phyloP scores from a whole-genome alignment of 2,888 invertebrate genomes.

The Megamerina dolium region DNA sequence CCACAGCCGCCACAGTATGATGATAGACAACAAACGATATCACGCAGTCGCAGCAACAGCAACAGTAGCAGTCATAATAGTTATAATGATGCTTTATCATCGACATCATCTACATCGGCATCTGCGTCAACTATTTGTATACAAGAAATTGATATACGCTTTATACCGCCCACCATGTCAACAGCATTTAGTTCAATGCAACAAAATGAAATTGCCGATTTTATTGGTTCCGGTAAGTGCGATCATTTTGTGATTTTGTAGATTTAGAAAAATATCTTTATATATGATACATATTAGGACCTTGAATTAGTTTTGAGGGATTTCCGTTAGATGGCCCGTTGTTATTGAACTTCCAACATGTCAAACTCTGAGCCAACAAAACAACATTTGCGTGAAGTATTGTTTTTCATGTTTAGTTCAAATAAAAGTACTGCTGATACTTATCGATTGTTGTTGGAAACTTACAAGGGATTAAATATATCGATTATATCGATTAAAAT shows the following conservation, averaged over 20 bases:
- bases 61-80: conserved; percentile 25
- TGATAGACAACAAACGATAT: conserved; percentile 4
- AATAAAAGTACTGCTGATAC: too few relatives aligned
- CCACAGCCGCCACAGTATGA: conserved; percentile 11
- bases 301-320: too few relatives aligned
- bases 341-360: too few relatives aligned
- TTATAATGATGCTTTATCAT: conserved; percentile 21
- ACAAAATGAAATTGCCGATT: conserved; percentile 59
- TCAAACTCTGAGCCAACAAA: too few relatives aligned
- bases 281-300: neutral
- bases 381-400: neutral
- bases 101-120: conserved; percentile 11
- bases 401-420: neutral
- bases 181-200: conserved; percentile 43
- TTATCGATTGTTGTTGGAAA: too few relatives aligned
- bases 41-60: conserved; percentile 19
- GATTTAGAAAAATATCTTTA: conserved; percentile 1
- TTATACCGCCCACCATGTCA: conserved; percentile 38
- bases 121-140: conserved; percentile 19
- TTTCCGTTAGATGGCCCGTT: too few relatives aligned
- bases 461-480: too few relatives aligned
- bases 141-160: conserved; percentile 32
- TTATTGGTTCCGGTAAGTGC: conserved; percentile 57
- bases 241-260: too few relatives aligned
- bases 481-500: too few relatives aligned